A percentile compares a stretch with the other conserved stretches of the same genome.
Conservation (phyloP, 92 coral and sea anemone genomes). For the Parazoanthus darwini region DNA sequence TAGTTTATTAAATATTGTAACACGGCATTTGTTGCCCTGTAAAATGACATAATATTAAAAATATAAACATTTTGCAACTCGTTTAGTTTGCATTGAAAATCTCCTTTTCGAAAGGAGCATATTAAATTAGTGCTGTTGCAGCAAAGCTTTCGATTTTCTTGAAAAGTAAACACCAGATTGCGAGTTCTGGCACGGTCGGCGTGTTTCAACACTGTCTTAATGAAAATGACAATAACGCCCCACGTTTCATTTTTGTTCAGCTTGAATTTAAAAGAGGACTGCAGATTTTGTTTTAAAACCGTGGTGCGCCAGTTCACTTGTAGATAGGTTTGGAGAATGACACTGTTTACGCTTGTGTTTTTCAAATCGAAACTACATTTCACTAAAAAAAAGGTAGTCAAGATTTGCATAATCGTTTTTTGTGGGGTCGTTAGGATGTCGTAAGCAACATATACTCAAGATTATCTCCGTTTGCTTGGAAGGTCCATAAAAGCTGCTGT, state of each 20-base stretch:
- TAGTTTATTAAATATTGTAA: not conserved
- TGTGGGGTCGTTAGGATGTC: not conserved
- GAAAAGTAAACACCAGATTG: not conserved
- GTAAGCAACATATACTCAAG: not conserved
- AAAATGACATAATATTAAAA: conserved; percentile 5
- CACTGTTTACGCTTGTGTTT: not conserved
- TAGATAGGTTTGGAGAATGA: not conserved
- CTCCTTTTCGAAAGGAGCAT: not conserved
- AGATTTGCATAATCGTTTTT: too few species aligned
- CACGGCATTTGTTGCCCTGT: not conserved
- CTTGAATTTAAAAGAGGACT: not conserved
- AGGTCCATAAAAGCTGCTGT: not conserved
- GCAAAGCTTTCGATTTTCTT: not conserved
- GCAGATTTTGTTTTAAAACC: not conserved
- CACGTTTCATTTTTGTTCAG: not conserved
- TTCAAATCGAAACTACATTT: not conserved
- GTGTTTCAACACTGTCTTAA: not conserved
- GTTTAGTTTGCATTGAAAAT: conserved; percentile 7
- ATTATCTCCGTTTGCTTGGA: not conserved
- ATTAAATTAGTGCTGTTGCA: not conserved
- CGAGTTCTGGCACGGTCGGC: not conserved
- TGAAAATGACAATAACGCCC: too few species aligned
- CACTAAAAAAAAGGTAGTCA: not conserved
- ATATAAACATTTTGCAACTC: not conserved
- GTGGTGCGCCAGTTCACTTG: not conserved